A percentile compares a stretch with the other conserved stretches of the same genome.
These are phyloP conservation scores for Prionailurus bengalensis DNA, from an alignment of 2,113 vertebrate species.

Conservation along the genomic window DNA sequence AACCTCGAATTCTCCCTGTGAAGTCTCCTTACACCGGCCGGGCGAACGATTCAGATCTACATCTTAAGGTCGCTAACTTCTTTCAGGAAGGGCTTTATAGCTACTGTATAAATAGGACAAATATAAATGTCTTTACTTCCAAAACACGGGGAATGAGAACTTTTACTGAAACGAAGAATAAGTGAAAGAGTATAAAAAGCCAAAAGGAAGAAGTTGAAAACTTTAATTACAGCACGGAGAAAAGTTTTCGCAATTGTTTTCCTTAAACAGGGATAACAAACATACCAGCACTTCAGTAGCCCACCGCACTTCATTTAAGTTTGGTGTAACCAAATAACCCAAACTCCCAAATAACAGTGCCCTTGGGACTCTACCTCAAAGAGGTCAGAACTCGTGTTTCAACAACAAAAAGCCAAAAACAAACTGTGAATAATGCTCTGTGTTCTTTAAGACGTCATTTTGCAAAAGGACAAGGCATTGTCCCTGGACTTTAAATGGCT, in stretches of 20 bases:
- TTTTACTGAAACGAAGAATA: slow-evolving; percentile 84
- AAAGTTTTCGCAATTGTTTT: slow-evolving; percentile 85
- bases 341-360: slow-evolving; percentile 77
- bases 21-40: slow-evolving; percentile 57
- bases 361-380: slow-evolving; percentile 78
- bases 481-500: slow-evolving; percentile 75
- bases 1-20: slow-evolving; percentile 65
- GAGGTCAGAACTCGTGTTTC: slow-evolving; percentile 74
- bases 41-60: slow-evolving; percentile 75
- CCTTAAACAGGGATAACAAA: slow-evolving; percentile 70
- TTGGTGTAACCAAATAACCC: slow-evolving; percentile 76
- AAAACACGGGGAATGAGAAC: slow-evolving; percentile 73
- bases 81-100: slow-evolving; percentile 64
- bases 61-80: slow-evolving; percentile 73
- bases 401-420: slow-evolving; percentile 77
- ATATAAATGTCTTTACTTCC: slow-evolving; percentile 62
- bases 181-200: slow-evolving; percentile 78
- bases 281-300: slow-evolving; percentile 43
- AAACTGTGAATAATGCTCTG: slow-evolving; percentile 74
- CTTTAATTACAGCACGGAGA: slow-evolving; percentile 77
- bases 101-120: slow-evolving; percentile 66
- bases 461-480: slow-evolving; percentile 79
- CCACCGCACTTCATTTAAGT: slow-evolving; percentile 51
- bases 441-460: slow-evolving; percentile 79
- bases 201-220: slow-evolving; percentile 84